Percentiles rank a stretch among this genome's conserved stretches.
phyloP scores from a whole-genome alignment of 2,113 vertebrate genomes.

The Vimba vimba region DNA sequence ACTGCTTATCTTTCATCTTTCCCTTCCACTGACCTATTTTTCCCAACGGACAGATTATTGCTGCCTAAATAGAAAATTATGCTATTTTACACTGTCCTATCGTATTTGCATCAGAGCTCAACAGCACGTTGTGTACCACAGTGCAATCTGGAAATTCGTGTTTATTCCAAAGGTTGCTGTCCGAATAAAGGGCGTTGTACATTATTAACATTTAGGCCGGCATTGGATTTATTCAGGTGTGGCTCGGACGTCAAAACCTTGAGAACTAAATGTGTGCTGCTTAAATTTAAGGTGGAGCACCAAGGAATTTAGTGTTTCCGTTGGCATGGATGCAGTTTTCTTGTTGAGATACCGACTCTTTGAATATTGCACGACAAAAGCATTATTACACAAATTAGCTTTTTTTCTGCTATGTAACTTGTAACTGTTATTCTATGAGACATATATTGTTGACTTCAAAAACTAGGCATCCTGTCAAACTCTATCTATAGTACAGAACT shows the following conservation, averaged over 20 bases:
- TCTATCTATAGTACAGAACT: neutral
- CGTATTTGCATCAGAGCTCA: neutral
- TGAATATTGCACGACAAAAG: neutral
- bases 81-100: neutral
- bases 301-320: neutral
- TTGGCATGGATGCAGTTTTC: neutral
- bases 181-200: neutral
- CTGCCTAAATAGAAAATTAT: neutral
- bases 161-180: slow-evolving; percentile 11
- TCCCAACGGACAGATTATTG: neutral
- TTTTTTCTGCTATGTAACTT: neutral
- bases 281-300: slow-evolving; percentile 7
- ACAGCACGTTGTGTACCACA: neutral
- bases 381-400: neutral
- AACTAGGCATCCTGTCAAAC: neutral
- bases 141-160: neutral
- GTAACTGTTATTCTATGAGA: neutral
- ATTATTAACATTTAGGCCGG: neutral
- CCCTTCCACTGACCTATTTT: neutral
- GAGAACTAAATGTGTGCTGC: slow-evolving; percentile 10
- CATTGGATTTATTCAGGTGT: slow-evolving; percentile 12
- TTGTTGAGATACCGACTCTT: neutral
- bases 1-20: neutral
- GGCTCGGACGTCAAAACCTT: neutral
- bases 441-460: neutral